A percentile compares a stretch with the other conserved stretches of the same genome.
Conservation (phyloP, 2,797 vertebrate genomes). For the Echeneis naucrates region DNA sequence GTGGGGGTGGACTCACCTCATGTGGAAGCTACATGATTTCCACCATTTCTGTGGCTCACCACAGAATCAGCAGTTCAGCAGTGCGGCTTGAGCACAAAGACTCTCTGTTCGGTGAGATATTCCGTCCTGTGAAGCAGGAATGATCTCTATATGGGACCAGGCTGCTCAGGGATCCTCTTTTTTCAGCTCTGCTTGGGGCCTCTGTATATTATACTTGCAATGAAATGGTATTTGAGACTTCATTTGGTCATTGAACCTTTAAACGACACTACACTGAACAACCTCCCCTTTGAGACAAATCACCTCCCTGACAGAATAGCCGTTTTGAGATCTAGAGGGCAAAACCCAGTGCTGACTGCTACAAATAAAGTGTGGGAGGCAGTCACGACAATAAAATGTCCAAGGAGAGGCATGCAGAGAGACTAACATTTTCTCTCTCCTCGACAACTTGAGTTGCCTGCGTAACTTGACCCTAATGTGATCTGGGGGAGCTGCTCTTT, state of each 20-base stretch:
- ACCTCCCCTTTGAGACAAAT: constrained; percentile 24
- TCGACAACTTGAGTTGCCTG: constrained; percentile 3
- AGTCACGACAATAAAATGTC: constrained; percentile 47
- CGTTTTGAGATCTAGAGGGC: constrained; percentile 30
- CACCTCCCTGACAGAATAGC: constrained; percentile 24
- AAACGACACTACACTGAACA: constrained; percentile 14
- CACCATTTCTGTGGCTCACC: constrained; percentile 52
- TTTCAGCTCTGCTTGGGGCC: not conserved
- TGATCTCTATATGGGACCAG: constrained; percentile 13
- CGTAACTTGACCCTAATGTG: not conserved
- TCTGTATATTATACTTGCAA: not conserved
- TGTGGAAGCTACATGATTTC: constrained; percentile 45
- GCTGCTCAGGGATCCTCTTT: constrained; percentile 13
- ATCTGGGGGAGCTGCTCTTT: not conserved
- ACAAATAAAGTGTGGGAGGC: constrained; percentile 42
- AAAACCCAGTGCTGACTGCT: constrained; percentile 35
- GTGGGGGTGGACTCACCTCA: constrained; percentile 32
- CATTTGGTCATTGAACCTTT: constrained; percentile 4
- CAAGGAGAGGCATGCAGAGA: constrained; percentile 17
- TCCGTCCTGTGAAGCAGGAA: constrained; percentile 29
- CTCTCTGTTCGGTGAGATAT: constrained; percentile 44
- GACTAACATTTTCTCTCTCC: constrained; percentile 20
- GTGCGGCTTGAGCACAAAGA: constrained; percentile 52
- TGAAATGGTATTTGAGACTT: not conserved
- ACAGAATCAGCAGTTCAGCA: constrained; percentile 30